These are phyloP conservation scores for Drosophila longiperda DNA, from an alignment of 2,888 invertebrate genomes.

Conservation along the genomic window DNA sequence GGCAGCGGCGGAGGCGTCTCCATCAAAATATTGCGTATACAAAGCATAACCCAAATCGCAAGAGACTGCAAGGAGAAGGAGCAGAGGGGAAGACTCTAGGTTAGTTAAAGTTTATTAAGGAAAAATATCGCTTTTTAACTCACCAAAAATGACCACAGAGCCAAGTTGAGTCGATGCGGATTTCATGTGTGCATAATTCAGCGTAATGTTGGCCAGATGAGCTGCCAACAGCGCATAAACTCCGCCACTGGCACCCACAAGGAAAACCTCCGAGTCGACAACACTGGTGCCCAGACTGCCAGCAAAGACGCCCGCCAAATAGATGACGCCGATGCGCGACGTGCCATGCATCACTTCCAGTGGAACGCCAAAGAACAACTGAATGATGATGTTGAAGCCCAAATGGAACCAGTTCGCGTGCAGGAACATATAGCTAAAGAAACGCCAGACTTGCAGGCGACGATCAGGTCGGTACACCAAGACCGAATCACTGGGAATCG, in stretches of 20 bases:
- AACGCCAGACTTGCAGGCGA: constrained; percentile 96
- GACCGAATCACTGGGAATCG: constrained; percentile 96
- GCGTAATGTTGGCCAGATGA: constrained; percentile 96
- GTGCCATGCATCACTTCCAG: constrained; percentile 99
- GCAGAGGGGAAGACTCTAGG: neutral
- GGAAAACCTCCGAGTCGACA: constrained; percentile 96
- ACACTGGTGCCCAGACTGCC: constrained; percentile 94
- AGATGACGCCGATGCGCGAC: constrained; percentile 93
- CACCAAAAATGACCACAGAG: constrained; percentile 96
- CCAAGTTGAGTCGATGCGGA: constrained; percentile 95
- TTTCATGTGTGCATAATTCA: constrained; percentile 98
- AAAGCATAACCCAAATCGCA: constrained; percentile 98
- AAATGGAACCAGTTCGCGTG: constrained; percentile 98
- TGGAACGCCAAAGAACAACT: constrained; percentile 96
- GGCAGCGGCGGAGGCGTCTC: constrained; percentile 17
- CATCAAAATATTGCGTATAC: constrained; percentile 91
- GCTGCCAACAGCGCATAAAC: constrained; percentile 98
- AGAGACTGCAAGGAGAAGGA: constrained; percentile 87
- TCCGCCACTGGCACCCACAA: constrained; percentile 98
- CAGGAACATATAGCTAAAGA: constrained; percentile 96
- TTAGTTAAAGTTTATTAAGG: constrained; percentile 9
- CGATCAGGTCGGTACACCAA: constrained; percentile 98
- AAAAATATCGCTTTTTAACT: constrained; percentile 68
- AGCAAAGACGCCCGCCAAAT: constrained; percentile 96
- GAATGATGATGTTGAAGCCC: constrained; percentile 97